Evolutionary conservation across 2,797 vertebrate species (phyloP).

Genomic region (Eptatretus atami): DNA sequence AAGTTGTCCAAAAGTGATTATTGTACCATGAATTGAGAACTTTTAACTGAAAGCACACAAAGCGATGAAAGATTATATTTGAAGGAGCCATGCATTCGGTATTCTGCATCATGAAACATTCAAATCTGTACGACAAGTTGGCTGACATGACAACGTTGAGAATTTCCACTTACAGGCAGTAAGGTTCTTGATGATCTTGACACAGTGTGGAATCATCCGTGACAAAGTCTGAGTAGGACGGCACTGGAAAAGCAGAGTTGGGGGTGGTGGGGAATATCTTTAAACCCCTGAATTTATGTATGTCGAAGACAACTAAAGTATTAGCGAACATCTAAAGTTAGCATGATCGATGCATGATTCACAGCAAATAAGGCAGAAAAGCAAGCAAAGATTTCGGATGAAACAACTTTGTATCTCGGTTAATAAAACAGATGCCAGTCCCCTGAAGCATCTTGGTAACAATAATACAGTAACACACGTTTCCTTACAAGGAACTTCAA

Average conservation of each 20-base stretch:
- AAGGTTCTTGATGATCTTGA: conserved; percentile 52
- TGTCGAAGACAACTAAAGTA: not conserved
- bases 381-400: too few species aligned
- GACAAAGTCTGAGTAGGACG: conserved; percentile 59
- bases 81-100: too few species aligned
- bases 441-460: too few species aligned
- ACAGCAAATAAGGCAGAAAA: too few species aligned
- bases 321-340: not conserved
- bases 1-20: not conserved
- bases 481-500: not conserved
- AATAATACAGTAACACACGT: too few species aligned
- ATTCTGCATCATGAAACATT: too few species aligned
- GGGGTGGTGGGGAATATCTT: not conserved
- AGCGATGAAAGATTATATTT: too few species aligned
- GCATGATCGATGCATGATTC: not conserved
- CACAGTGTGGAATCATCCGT: conserved; percentile 73
- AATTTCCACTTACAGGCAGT: conserved; percentile 42
- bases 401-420: too few species aligned
- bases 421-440: too few species aligned
- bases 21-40: not conserved
- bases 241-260: conserved; percentile 23
- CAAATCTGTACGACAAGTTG: too few species aligned
- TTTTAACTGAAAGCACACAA: too few species aligned
- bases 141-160: conserved; percentile 4
- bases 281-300: too few species aligned